Percentiles rank a stretch among this genome's conserved stretches.
These are phyloP conservation scores for Loriculus beryllinus DNA, from an alignment of 2,797 vertebrate genomes.

Conservation along the genomic window DNA sequence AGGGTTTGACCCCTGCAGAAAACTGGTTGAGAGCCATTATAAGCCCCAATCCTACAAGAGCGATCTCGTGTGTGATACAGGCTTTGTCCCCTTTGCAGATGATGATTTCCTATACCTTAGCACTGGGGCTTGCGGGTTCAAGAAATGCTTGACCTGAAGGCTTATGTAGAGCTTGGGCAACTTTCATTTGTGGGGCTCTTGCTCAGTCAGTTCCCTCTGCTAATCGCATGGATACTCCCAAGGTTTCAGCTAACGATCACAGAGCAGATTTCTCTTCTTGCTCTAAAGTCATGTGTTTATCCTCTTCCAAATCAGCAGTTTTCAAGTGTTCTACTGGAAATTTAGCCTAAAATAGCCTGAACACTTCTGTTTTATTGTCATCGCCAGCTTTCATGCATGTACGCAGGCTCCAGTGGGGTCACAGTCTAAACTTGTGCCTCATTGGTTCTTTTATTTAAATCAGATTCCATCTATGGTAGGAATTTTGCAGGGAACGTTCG, in stretches of 20 bases:
- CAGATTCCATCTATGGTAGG: neutral
- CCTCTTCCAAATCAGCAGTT: neutral
- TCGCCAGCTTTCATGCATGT: neutral
- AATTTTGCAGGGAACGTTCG: neutral
- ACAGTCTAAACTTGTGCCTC: neutral
- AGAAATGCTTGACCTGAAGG: neutral
- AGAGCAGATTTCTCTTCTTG: neutral
- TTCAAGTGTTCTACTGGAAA: neutral
- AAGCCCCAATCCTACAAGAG: neutral
- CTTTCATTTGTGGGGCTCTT: neutral
- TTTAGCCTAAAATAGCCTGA: neutral
- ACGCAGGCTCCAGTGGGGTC: neutral
- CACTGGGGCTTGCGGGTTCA: neutral
- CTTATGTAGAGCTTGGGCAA: fast-evolving
- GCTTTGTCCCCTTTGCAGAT: neutral
- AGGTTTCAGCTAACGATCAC: neutral
- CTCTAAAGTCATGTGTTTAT: neutral
- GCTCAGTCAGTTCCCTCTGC: neutral
- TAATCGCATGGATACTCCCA: fast-evolving
- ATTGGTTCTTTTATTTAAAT: neutral
- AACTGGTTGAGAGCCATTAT: neutral
- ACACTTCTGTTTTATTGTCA: neutral
- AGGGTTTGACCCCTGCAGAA: neutral
- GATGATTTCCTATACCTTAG: neutral
- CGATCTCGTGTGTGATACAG: neutral